These are phyloP conservation scores for Erpornis zantholeuca DNA, from an alignment of 2,113 vertebrate genomes.

Conservation along the genomic window DNA sequence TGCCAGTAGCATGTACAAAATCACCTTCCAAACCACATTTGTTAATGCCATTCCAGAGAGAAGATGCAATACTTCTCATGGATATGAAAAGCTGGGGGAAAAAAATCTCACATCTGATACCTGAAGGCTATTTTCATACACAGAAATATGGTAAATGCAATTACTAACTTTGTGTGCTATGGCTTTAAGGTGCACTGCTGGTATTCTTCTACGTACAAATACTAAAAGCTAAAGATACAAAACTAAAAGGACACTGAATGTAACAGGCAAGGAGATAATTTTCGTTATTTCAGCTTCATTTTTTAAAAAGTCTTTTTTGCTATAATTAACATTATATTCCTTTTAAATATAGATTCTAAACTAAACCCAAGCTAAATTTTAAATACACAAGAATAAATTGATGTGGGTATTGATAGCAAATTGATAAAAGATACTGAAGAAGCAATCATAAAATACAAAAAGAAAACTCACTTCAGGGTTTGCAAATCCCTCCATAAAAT, in stretches of 20 bases:
- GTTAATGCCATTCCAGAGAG: not conserved
- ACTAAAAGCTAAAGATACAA: not conserved
- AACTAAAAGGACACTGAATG: not conserved
- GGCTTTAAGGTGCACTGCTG: not conserved
- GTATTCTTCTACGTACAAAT: not conserved
- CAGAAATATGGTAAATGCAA: not conserved
- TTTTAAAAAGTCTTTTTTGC: not conserved
- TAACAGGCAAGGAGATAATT: not conserved
- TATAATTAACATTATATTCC: not conserved
- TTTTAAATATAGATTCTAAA: not conserved
- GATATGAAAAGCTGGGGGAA: rapidly evolving
- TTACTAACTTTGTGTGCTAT: not conserved
- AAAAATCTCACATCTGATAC: not conserved
- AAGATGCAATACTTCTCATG: not conserved
- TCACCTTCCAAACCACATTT: not conserved
- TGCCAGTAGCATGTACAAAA: not conserved
- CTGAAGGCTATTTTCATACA: not conserved
- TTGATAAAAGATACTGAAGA: not conserved
- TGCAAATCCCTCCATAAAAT: not conserved
- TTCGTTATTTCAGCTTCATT: not conserved
- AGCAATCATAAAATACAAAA: not conserved
- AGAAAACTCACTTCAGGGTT: not conserved
- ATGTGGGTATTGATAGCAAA: not conserved
- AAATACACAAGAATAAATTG: not conserved
- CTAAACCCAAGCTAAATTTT: not conserved